Base-by-base conservation (phyloP, 2,888 invertebrate genomes). In the Exocentrus adspersus region DNA sequence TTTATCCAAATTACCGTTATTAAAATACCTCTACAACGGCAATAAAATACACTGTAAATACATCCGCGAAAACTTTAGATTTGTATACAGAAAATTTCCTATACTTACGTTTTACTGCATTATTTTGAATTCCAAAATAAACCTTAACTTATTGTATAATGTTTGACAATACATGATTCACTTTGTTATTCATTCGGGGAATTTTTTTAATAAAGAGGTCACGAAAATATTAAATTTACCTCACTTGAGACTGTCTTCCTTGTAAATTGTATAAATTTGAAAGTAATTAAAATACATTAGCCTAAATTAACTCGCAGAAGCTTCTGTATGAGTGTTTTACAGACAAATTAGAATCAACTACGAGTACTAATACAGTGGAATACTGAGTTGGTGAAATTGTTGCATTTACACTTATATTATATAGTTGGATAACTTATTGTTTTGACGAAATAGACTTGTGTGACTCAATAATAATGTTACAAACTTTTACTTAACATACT, bases 211-310 rank as follows among this genome's bases (percentile, higher is more conserved):
- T 41, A 17, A 58, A 48, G 37, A 19, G 24, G 43, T 51, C 41
- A 42, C 59, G 51, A 59, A 56, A 50, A 51, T 57, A 57, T 45
- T 53, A 71, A 71, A 74, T 73, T 75, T 75, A 78, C 75, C 69
- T 71, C 72, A 68, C 67, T 72, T 70, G 74, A 72, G 74, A 71
- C 72, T 72, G 77, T 72, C 75, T 69, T 75, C 72, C 70, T 54
- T 32, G 46, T 66, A 76, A 80, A 79, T 79, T 79, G 79, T 79
- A 80, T 80, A 80, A 80, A 80, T 80, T 80, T 79, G 78, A 77
- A 78, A 78, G 71, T 73, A 76, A 79, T 80, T 80, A 79, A 79
- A 79, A 80, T 79, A 76, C 77, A 78, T 79, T 78, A 77, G 76
- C 75, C 72, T 72, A 74, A 73, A 78, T 72, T 73, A 65, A 64